Conservation (phyloP, 2,113 vertebrate species). For the Coregonus clupeaformis region DNA sequence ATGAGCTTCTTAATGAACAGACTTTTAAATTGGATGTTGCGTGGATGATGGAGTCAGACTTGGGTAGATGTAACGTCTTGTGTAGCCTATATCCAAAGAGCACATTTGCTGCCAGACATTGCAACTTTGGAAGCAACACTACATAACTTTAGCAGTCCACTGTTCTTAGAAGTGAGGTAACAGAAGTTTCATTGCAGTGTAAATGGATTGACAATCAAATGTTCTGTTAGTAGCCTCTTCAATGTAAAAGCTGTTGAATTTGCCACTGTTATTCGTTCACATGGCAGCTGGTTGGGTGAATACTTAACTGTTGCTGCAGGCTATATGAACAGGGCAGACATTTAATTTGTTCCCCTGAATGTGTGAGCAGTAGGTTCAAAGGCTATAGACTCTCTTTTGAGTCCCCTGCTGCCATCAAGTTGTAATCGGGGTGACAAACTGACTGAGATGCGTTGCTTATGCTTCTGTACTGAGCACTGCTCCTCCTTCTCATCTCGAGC, state of each 20-base stretch:
- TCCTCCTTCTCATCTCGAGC: neutral
- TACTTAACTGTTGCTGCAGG: neutral
- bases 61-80: neutral
- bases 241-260: too few species aligned
- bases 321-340: too few species aligned
- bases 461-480: neutral
- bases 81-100: too few species aligned
- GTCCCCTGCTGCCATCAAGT: constrained; percentile 9
- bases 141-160: too few species aligned
- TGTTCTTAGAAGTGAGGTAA: too few species aligned
- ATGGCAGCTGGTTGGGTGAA: too few species aligned
- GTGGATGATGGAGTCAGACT: constrained; percentile 30
- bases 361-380: constrained; percentile 6
- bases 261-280: too few species aligned
- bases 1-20: constrained; percentile 61
- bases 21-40: constrained; percentile 60
- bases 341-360: neutral
- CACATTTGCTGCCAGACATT: too few species aligned
- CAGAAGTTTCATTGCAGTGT: too few species aligned
- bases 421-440: neutral
- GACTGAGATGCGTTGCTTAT: neutral
- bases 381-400: neutral
- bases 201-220: too few species aligned
- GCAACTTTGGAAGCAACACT: too few species aligned
- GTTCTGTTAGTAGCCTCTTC: too few species aligned